A percentile compares a stretch with the other conserved stretches of the same genome.
phyloP scores from a whole-genome alignment of 2,797 vertebrate species.

The Eospalax fontanierii region DNA sequence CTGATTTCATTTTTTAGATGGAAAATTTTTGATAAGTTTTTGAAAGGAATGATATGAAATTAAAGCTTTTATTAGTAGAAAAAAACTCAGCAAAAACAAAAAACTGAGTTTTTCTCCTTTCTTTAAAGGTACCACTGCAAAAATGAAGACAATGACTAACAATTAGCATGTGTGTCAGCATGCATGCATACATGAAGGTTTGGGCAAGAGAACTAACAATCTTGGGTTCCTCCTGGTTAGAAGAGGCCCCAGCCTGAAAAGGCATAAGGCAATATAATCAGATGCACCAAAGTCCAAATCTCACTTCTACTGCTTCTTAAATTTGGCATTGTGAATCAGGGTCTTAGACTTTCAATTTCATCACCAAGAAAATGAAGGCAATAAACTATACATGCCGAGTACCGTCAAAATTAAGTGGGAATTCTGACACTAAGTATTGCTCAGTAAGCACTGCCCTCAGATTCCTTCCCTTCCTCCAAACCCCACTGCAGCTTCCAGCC shows the following conservation, averaged over 20 bases:
- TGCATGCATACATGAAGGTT: too few species aligned
- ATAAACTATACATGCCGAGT: too few species aligned
- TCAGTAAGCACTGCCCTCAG: not conserved
- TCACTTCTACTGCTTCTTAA: not conserved
- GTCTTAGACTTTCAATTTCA: conserved; percentile 53
- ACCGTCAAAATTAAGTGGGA: conserved; percentile 5
- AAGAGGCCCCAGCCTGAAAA: not conserved
- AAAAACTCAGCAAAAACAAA: not conserved
- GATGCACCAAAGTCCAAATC: not conserved
- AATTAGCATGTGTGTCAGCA: not conserved
- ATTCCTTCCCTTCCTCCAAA: not conserved
- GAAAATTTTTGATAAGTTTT: not conserved
- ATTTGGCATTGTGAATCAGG: conserved; percentile 10
- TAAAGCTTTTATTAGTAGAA: not conserved
- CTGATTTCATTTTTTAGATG: too few species aligned
- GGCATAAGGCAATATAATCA: not conserved
- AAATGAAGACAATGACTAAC: not conserved
- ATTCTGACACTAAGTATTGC: not conserved
- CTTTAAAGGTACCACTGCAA: not conserved
- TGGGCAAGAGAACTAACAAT: not conserved
- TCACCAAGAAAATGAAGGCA: not conserved
- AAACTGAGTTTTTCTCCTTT: not conserved
- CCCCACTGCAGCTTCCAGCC: too few species aligned
- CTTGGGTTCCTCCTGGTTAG: not conserved
- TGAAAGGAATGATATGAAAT: conserved; percentile 9